Conservation (phyloP, 2,888 invertebrate species). For the Notodonta dromedarius region DNA sequence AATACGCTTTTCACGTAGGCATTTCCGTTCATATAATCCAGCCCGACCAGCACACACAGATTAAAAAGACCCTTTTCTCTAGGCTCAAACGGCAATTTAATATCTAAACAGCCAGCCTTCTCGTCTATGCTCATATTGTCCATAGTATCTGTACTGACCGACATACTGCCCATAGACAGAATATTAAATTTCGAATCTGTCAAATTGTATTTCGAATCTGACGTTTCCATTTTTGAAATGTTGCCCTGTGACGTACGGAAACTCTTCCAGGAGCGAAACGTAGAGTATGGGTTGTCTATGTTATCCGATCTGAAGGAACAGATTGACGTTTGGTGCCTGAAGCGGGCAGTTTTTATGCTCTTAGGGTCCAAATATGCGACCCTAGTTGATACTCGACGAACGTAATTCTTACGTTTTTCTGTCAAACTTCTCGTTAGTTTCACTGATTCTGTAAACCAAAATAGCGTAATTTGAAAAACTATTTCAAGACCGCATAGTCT, state of each 20-base stretch:
- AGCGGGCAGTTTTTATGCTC: slow-evolving; percentile 53
- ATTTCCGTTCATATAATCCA: slow-evolving; percentile 86
- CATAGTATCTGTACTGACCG: slow-evolving; percentile 50
- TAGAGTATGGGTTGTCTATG: slow-evolving; percentile 69
- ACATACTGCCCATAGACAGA: slow-evolving; percentile 58
- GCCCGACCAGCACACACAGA: slow-evolving; percentile 87
- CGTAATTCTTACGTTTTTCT: slow-evolving; percentile 87
- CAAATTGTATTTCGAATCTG: slow-evolving; percentile 64
- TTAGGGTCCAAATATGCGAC: slow-evolving; percentile 75
- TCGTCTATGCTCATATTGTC: slow-evolving; percentile 70
- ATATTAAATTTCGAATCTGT: slow-evolving; percentile 53
- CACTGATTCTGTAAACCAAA: slow-evolving; percentile 70
- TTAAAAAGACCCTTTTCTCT: slow-evolving; percentile 84
- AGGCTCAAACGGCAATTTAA: slow-evolving; percentile 66
- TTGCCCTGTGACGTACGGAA: slow-evolving; percentile 72
- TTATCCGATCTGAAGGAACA: slow-evolving; percentile 71
- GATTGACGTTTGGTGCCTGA: slow-evolving; percentile 71
- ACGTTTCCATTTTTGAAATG: slow-evolving; percentile 54
- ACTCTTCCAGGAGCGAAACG: slow-evolving; percentile 78
- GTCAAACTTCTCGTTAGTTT: slow-evolving; percentile 83
- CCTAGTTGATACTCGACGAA: slow-evolving; percentile 85
- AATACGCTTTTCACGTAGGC: slow-evolving; percentile 89
- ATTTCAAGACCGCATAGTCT: no score
- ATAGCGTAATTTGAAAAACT: no score
- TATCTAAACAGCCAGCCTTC: slow-evolving; percentile 72